Evolutionary conservation across 2,888 invertebrate species (phyloP), one percentile per base, ranked within the genome.

Genomic region (Agrotis segetum): DNA sequence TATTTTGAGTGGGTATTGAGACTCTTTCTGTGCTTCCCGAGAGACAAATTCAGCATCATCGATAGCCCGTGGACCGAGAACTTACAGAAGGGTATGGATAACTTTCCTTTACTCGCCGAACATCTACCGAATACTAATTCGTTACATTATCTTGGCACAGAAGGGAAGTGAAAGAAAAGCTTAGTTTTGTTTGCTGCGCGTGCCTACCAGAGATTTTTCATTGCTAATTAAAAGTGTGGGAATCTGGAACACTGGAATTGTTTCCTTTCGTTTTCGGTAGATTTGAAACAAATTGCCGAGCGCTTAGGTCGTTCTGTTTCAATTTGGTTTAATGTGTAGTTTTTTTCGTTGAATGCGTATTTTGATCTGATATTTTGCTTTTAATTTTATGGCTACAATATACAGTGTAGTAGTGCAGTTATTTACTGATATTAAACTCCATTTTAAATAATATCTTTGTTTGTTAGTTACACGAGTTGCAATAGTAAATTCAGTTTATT

Each of bases 71-170:
- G 76, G 81, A 85, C 80, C 77, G 73, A 63, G 70, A 83, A 86
- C 82, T 85, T 84, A 79, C 81, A 81, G 81, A 81, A 86, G 80
- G 85, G 83, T 83, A 85, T 84, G 83, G 86, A 86, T 85, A 86
- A 88, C 84, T 88, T 85, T 84, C 82, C 74, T 80, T 84, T 82
- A 82, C 83, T 81, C 77, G 71, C 24, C 60, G 77, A 74, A 87
- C 88, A 82, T 79, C 73, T 70, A 67, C 72, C 62, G 91, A 92
- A 92, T 91, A 92, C 90, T 89, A 89, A 92, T 91, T 85, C 77
- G 64, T 77, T 81, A 85, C 85, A 89, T 88, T 87, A 87, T 86
- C 81, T 82, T 50, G 71, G 53, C 53, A 68, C 67, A 79, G 79
- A 85, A 78, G 76, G 83, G 73, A 84, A 82, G 79, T 85, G 85